Evolutionary conservation across 1,140 invertebrate species (phyloP).

Genomic region (Drosophila tani): DNA sequence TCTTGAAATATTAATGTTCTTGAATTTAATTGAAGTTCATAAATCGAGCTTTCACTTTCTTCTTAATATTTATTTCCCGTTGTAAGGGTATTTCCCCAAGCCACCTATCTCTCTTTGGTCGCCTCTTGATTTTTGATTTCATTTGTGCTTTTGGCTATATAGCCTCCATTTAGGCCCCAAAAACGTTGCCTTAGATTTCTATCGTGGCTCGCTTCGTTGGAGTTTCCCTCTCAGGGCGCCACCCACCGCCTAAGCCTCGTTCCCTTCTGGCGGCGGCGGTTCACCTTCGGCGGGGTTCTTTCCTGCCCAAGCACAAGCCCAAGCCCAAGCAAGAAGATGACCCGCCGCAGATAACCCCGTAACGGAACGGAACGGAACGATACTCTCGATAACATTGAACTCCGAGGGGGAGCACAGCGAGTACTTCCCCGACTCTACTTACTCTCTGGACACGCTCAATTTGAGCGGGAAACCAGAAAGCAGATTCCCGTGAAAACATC

Average conservation of each 20-base stretch:
- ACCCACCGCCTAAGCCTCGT: neutral
- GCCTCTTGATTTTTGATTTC: slow-evolving; percentile 46
- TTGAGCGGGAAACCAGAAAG: slow-evolving; percentile 55
- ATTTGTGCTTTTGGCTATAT: slow-evolving; percentile 30
- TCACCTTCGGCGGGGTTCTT: slow-evolving; percentile 62
- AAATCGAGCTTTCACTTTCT: too few species aligned
- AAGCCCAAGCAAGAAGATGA: slow-evolving; percentile 15
- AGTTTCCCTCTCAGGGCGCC: slow-evolving; percentile 46
- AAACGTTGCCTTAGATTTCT: slow-evolving; percentile 51
- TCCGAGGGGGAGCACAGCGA: neutral
- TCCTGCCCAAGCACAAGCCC: slow-evolving; percentile 12
- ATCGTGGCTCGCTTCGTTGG: slow-evolving; percentile 70
- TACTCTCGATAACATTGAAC: slow-evolving; percentile 36
- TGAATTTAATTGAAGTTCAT: too few species aligned
- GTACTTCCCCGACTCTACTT: slow-evolving; percentile 1
- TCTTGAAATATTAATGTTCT: too few species aligned
- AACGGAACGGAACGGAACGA: neutral
- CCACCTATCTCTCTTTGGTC: too few species aligned
- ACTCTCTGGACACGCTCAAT: slow-evolving; percentile 59
- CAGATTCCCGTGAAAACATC: slow-evolving; percentile 66
- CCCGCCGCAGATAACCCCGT: slow-evolving; percentile 20
- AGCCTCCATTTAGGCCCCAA: slow-evolving; percentile 46
- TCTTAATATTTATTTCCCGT: too few species aligned
- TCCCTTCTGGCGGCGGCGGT: slow-evolving; percentile 31
- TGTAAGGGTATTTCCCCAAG: slow-evolving; percentile 3